phyloP scores from a whole-genome alignment of 2,113 vertebrate genomes.

The Numenius arquata region DNA sequence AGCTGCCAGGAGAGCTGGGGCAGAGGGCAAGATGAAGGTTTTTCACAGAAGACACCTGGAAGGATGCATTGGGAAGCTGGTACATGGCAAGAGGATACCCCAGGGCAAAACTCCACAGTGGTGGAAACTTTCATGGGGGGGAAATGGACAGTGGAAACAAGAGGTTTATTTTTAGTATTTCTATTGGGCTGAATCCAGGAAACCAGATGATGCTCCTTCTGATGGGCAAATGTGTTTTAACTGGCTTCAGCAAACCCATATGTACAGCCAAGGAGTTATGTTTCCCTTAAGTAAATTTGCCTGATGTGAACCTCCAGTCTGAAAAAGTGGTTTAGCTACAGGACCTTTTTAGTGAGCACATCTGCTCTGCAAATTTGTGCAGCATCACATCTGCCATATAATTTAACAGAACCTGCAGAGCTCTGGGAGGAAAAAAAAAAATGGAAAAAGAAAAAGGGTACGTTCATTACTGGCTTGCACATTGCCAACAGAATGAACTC shows the following conservation, averaged over 20 bases:
- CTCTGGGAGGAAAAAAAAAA: background rate
- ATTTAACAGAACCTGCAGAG: background rate
- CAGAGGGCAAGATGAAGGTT: background rate
- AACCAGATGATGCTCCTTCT: conserved; percentile 1
- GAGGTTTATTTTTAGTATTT: background rate
- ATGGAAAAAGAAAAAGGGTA: background rate
- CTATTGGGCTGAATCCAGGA: background rate
- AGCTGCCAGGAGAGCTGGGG: background rate
- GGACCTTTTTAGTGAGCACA: conserved; percentile 4
- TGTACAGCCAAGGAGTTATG: background rate
- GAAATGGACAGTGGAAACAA: background rate
- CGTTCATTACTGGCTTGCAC: background rate
- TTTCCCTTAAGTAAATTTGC: background rate
- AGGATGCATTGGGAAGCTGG: background rate
- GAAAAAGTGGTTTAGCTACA: background rate
- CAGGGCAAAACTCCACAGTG: fast-evolving
- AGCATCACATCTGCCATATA: background rate
- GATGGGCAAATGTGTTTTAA: background rate
- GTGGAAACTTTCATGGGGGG: background rate
- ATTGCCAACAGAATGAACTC: background rate
- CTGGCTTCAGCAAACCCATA: background rate
- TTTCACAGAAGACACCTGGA: background rate
- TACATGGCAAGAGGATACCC: background rate
- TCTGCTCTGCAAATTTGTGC: background rate
- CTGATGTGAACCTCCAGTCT: background rate